Conservation (phyloP, 1,140 invertebrate genomes). For the Apis laboriosa region DNA sequence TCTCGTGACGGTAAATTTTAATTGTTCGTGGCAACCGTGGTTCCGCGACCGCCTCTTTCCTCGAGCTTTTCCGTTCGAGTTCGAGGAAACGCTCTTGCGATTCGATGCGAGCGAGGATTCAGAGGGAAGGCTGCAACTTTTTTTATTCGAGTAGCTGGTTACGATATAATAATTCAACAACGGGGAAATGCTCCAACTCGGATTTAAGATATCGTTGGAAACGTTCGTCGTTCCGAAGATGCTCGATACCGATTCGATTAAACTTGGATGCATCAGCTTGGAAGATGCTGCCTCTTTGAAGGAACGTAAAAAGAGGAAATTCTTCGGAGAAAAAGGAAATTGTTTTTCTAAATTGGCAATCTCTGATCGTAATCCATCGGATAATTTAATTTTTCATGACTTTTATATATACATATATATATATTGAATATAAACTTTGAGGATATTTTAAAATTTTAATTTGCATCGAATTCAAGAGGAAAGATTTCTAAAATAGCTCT, state of each 20-base stretch:
- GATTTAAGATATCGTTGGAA: conserved; percentile 2
- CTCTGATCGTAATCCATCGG: neutral
- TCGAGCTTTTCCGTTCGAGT: neutral
- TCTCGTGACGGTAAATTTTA: conserved; percentile 22
- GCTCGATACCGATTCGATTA: conserved; percentile 24
- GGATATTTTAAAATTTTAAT: no score
- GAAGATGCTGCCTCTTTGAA: neutral
- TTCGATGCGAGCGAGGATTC: conserved; percentile 9
- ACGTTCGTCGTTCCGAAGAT: neutral
- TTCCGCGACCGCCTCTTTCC: neutral
- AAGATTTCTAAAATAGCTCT: neutral
- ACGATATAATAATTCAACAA: conserved; percentile 22
- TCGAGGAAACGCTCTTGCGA: neutral
- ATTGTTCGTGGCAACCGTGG: conserved; percentile 21
- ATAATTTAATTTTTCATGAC: neutral
- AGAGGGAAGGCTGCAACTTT: neutral
- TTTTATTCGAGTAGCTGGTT: conserved; percentile 12
- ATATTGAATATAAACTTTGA: no score
- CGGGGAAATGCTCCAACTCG: neutral
- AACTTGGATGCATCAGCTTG: conserved; percentile 1
- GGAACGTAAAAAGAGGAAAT: neutral
- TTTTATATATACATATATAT: no score
- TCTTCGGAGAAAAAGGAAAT: no score
- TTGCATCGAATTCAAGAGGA: no score
- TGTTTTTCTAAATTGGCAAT: neutral